A percentile compares a stretch with the other conserved stretches of the same genome.
phyloP scores from a whole-genome alignment of 2,888 invertebrate genomes.

The Rhopalosiphum nymphaeae region DNA sequence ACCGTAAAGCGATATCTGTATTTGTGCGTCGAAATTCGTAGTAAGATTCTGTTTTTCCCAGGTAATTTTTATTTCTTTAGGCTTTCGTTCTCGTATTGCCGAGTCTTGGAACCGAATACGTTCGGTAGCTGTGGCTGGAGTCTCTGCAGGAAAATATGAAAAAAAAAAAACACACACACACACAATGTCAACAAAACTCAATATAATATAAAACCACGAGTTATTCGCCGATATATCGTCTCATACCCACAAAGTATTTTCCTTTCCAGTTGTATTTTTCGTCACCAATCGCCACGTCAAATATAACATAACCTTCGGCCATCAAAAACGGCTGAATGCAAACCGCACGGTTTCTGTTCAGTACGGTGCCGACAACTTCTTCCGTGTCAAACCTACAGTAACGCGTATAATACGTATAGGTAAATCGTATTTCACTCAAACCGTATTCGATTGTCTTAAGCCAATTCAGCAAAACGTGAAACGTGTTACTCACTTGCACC shows the following conservation, averaged over 20 bases:
- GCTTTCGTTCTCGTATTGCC: constrained; percentile 69
- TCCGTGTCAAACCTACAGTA: constrained; percentile 81
- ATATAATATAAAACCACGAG: background rate
- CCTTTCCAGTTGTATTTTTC: constrained; percentile 91
- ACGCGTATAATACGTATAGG: background rate
- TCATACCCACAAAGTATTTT: constrained; percentile 88
- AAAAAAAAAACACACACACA: background rate
- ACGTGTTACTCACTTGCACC: constrained; percentile 73
- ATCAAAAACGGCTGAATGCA: constrained; percentile 90
- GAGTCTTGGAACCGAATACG: constrained; percentile 81
- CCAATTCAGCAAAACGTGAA: background rate
- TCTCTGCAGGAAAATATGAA: constrained; percentile 75
- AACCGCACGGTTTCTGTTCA: constrained; percentile 86
- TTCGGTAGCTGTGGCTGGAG: constrained; percentile 88
- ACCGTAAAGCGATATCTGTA: constrained; percentile 89
- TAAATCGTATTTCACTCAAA: background rate
- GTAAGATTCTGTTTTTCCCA: constrained; percentile 92
- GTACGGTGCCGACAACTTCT: constrained; percentile 81
- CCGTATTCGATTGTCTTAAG: background rate
- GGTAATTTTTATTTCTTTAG: constrained; percentile 81
- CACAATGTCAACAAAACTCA: background rate
- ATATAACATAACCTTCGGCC: constrained; percentile 89
- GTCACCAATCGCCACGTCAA: constrained; percentile 87
- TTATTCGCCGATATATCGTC: background rate
- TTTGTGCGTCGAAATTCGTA: constrained; percentile 80